Base-by-base conservation (phyloP, 2,113 vertebrate species). In the Nothocercus julius region DNA sequence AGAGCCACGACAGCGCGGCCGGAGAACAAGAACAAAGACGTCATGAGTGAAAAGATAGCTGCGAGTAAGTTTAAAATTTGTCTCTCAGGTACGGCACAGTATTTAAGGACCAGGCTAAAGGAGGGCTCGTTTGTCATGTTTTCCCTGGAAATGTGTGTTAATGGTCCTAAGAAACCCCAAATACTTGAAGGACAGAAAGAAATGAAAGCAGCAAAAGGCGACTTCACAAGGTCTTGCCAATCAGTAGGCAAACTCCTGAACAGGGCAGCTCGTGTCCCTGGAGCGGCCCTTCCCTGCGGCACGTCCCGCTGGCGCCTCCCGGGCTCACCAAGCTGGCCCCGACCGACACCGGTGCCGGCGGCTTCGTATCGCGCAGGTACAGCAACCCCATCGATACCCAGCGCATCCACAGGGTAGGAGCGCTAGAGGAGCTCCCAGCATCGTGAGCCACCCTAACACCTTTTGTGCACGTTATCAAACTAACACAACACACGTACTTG, bases 331-430 rank as follows among this genome's bases (percentile, higher is more conserved):
- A 15, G 42, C 42, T 44, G 42, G 42, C 42, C 12, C 11, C 42
- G 42, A 44, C 5, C 42, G 42, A 44, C 42, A 44, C 42, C 42
- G 42, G 34, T 20, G 30, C 73, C 56, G 38, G 45, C 6, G 34
- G 61, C 28, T 91, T 68, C 3, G 54, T 3, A 44, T 47, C 70
- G 63, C 56, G 42, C 47, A 72, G 84, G 74, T 15, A 25, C 47
- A 62, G 45, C 18, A 42, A 22, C 1, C 0, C 0, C 45, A 24
- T 5, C 16, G 56, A 2, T 28, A 36, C 5, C 28, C 9, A 30
- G 19, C 3, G 19, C 12, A 53, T n/a, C 38, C 82, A 36, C 11
- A 22, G 34, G 73, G 15, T 11, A 54, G 36, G 20, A 15, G 61
- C 58, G 24, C 61, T 61, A 17, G 22, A 89, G 13, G 45, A 40